Evolutionary conservation across 1,140 invertebrate species (phyloP).

Genomic region (Aphelenchoides avenae): DNA sequence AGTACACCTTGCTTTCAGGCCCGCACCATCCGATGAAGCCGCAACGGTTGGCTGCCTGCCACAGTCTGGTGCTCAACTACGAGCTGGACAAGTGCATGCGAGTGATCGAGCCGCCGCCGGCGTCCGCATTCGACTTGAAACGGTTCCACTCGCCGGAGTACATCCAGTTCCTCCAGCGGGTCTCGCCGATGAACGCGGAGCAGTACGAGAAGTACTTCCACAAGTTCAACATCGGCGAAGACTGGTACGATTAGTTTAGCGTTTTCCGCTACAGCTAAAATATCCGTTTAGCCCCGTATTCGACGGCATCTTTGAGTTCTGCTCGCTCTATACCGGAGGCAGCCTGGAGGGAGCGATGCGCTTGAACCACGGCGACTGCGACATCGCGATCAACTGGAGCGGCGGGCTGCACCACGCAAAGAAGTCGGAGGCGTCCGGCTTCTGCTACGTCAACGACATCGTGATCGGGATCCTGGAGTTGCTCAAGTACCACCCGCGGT

Average conservation of each 20-base stretch:
- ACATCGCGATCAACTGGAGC: constrained; percentile 98
- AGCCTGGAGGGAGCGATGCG: constrained; percentile 82
- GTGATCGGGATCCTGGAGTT: constrained; percentile 89
- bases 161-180: constrained; percentile 89
- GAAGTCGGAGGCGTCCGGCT: constrained; percentile 95
- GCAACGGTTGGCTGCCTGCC: constrained; percentile 40
- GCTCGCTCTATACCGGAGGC: constrained; percentile 92
- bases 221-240: constrained; percentile 95
- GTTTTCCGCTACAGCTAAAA: not conserved
- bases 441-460: constrained; percentile 98
- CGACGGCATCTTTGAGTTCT: constrained; percentile 97
- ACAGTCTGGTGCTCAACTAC: constrained; percentile 45
- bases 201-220: constrained; percentile 84
- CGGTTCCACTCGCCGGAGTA: constrained; percentile 95
- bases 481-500: constrained; percentile 65
- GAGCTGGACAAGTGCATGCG: constrained; percentile 43
- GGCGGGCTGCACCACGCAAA: constrained; percentile 98
- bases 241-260: constrained; percentile 68
- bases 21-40: constrained; percentile 46
- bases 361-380: constrained; percentile 77
- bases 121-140: constrained; percentile 91
- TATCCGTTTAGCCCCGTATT: constrained; percentile 74
- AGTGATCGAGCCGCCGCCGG: constrained; percentile 60
- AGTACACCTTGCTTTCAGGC: not conserved
- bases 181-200: constrained; percentile 90